Evolutionary conservation across 2,113 vertebrate genomes (phyloP).

Genomic region (Malurus alboscapulatus): DNA sequence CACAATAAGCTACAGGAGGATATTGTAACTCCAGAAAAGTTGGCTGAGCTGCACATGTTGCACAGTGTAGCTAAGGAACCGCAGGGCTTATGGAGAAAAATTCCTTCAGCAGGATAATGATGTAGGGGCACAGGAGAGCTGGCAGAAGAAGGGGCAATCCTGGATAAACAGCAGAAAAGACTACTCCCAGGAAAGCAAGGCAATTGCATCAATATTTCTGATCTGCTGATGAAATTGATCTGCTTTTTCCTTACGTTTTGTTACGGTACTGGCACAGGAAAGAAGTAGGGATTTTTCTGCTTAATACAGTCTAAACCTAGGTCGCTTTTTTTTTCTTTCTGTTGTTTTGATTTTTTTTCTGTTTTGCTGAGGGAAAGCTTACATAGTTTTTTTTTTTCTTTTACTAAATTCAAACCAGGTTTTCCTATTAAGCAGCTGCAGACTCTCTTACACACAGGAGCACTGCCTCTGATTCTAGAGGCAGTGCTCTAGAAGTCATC

Average conservation of each 20-base stretch:
- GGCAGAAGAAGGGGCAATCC: neutral
- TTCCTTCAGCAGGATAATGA: neutral
- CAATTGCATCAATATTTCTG: neutral
- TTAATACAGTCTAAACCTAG: neutral
- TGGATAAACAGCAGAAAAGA: neutral
- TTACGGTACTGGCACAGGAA: neutral
- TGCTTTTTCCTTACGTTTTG: neutral
- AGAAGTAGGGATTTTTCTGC: neutral
- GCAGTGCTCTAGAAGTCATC: neutral
- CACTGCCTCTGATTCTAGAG: neutral
- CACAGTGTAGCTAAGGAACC: neutral
- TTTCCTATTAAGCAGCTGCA: neutral
- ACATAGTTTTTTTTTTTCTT: neutral
- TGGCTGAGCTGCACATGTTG: neutral
- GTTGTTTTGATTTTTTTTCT: neutral
- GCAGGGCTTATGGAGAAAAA: fast-evolving
- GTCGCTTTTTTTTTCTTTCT: neutral
- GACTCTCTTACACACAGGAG: neutral
- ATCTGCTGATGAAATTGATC: neutral
- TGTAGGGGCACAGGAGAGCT: neutral
- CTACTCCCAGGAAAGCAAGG: neutral
- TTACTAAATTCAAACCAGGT: neutral
- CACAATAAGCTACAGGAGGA: neutral
- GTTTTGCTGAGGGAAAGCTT: neutral
- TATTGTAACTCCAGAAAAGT: neutral